Base-by-base conservation (phyloP, 2,888 invertebrate genomes). In the Drosophila borealis region DNA sequence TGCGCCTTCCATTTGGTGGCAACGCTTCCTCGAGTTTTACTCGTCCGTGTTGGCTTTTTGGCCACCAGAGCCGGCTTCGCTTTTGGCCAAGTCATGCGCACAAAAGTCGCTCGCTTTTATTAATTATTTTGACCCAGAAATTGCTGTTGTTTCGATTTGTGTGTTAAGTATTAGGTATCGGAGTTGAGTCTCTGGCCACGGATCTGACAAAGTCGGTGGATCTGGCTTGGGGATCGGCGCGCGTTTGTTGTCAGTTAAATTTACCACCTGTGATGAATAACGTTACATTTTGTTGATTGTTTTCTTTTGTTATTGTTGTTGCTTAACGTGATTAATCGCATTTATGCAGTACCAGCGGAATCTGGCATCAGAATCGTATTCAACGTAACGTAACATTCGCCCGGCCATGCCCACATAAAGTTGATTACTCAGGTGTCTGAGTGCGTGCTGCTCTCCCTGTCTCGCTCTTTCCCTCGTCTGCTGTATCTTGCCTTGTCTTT, bases 181-280 rank as follows among this genome's bases (percentile, higher is more conserved):
- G 56, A 37, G 53, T 54, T 36, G 55, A 63, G 53, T 36, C 48
- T 48, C 42, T 41, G 48, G 74, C 46, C 36, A 50, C 45, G 36
- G 44, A 39, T 37, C 48, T 50, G 71, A 51, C 36, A 44, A 56
- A 61, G 37, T 49, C 14, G 36, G 46, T 49, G 60, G 39, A 67
- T 81, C 69, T 68, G 37, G 37, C 46, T 42, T 41, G 65, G 65
- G 70, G 80, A 73, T 77, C 81, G 86, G 83, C 88, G 75, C 89
- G 54, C 89, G 88, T 87, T 87, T 87, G 88, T 85, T 85, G 85
- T 89, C 85, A 89, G 83, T 71, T 87, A 72, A 83, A 83, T 84
- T 86, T 89, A 89, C 88, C 90, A 89, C 88, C 88, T 88, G 88
- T 87, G 88, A 89, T 89, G 88, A 86, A 89, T 83, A 88, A 87